Base-by-base conservation (phyloP, 23 tunicate species). In the Aplidium turbinatum region DNA sequence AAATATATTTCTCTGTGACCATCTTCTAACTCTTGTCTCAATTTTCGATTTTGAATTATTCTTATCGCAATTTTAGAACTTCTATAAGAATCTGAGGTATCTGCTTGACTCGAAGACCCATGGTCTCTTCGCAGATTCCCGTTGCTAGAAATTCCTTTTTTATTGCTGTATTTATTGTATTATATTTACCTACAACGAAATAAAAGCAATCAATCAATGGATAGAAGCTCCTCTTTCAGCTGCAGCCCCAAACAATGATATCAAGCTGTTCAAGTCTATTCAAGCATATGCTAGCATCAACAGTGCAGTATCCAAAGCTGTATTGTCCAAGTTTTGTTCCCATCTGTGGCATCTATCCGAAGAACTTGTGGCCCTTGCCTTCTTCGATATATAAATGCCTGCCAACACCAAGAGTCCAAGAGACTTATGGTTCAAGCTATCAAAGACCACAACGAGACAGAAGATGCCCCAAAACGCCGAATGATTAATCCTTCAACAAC, bases 241-340 rank as follows among this genome's bases (percentile, higher is more conserved):
- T 9, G 48, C 60, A 54, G 60, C n/a, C 23, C 60, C 60, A 54
- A 54, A 25, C 60, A 54, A 54, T n/a, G 23, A 54, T n/a, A 18
- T 54, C 6, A 54, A 54, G 60, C 60, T 54, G 19, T 54, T 54
- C 19, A 54, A 54, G 23, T 54, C 23, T 11, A 54, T 54, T 54
- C 60, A 54, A 54, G 60, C n/a, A 54, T n/a, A 54, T 11, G 60
- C n/a, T 25, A 54, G 60, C 60, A 54, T 54, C 21, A 54, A 54
- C 23, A 16, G 23, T 54, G 60, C 60, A 11, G 22, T 54, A n/a
- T 16, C 60, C 4, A 54, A 54, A 54, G n/a, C 60, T 54, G 23
- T 54, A 5, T 54, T 54, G 21, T 54, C 22, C 23, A 54, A 16
- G n/a, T 54, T 54, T 54, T 54, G 60, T 54, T 54, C 23, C 4